Evolutionary conservation across 2,888 invertebrate genomes (phyloP), one percentile per base, ranked within the genome.

Genomic region (Phyllotreta cruciferae): DNA sequence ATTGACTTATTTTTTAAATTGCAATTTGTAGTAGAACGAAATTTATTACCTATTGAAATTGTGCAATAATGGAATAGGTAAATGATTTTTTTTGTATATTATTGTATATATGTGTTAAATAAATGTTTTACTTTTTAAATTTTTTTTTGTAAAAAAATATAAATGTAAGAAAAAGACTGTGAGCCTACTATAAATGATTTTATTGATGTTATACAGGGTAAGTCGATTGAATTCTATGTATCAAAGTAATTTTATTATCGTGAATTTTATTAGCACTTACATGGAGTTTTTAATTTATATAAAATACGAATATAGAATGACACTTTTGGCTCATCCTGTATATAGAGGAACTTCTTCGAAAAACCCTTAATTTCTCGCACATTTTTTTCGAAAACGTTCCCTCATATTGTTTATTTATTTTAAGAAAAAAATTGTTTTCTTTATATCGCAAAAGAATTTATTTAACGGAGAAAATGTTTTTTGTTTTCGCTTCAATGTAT

Each of bases 101-200:
- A 71, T 68, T 76, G 75, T 75, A 75, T 70, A 76, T 75, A 75
- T 73, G 72, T 75, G 74, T 75, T 74, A 70, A 68, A 74, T 74
- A 71, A 72, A 71, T 76, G 76, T 73, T 75, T 75, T 68, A 60
- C 63, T 64, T 66, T 52, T 70, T 64, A 63, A 63, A 62, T 60
- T 63, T 66, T 63, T 61, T 64, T 70, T 73, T 71, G 71, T 74
- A 73, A 69, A 49, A n/a, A 73, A 24, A 24, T 73, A 71, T 73
- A 69, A 71, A 70, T 73, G 72, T 74, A 73, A 64, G 64, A 57
- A 70, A 73, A 73, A 73, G 73, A 73, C 74, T 73, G 74, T 74
- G 70, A 69, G 69, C 71, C 60, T 60, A 60, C 45, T 60, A 60
- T 60, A 60, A 42, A 60, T 56, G 62, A 70, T 71, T 69, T 66